A percentile compares a stretch with the other conserved stretches of the same genome.
These are phyloP conservation scores for Actinemys pallida DNA, from an alignment of 2,113 vertebrate genomes.

Conservation along the genomic window DNA sequence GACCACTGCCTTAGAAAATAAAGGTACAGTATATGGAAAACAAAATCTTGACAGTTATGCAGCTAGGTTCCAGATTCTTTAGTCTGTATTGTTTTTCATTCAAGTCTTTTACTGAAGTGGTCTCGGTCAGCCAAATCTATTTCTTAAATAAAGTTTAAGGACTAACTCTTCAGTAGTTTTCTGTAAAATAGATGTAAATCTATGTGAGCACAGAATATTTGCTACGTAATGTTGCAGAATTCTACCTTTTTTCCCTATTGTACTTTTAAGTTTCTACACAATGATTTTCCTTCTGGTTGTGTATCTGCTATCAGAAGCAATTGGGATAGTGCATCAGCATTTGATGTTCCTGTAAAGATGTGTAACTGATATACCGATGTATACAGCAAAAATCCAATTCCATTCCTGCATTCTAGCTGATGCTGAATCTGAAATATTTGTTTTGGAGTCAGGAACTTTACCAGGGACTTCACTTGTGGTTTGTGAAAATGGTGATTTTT, in stretches of 20 bases:
- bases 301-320: background rate
- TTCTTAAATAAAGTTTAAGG: background rate
- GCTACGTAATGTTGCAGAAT: background rate
- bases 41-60: background rate
- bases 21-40: background rate
- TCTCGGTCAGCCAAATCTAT: background rate
- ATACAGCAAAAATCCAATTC: conserved; percentile 10
- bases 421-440: background rate
- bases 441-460: background rate
- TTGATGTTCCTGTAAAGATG: conserved; percentile 4
- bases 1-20: background rate
- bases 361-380: background rate
- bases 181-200: background rate
- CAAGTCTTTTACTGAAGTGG: conserved; percentile 5
- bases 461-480: background rate
- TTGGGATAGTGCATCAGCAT: background rate
- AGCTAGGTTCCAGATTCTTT: background rate
- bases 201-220: conserved; percentile 29
- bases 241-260: background rate
- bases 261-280: background rate
- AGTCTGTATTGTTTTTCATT: background rate
- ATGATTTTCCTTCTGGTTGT: conserved; percentile 2
- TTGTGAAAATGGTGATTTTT: background rate
- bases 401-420: background rate
- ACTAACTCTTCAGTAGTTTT: background rate